phyloP scores from a whole-genome alignment of 1,140 invertebrate species.

The Drosophila setifemur region DNA sequence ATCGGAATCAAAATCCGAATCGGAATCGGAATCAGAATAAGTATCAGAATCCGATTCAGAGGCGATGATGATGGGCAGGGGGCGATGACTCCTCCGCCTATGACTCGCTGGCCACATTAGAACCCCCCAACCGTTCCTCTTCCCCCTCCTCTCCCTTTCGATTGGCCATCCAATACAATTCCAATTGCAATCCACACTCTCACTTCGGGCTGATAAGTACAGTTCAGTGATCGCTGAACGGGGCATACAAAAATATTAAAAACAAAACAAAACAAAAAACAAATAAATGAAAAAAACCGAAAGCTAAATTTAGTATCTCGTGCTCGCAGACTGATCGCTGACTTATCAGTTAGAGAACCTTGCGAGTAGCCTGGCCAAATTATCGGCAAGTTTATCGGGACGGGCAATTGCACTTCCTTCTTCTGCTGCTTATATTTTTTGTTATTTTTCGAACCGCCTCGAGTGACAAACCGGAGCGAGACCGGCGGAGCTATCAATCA shows the following conservation, averaged over 20 bases:
- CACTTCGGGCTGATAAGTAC: slow-evolving; percentile 13
- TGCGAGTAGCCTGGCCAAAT: too few relatives aligned
- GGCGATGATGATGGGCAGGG: not conserved
- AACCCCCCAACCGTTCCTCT: not conserved
- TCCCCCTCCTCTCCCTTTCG: too few relatives aligned
- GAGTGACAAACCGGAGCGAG: slow-evolving; percentile 22
- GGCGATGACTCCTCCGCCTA: not conserved
- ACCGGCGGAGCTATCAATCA: slow-evolving; percentile 39
- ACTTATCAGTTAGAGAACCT: slow-evolving; percentile 6
- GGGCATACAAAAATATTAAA: slow-evolving; percentile 4
- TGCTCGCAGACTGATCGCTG: slow-evolving; percentile 5
- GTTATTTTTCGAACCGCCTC: not conserved
- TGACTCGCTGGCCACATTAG: not conserved
- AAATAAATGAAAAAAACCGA: not conserved
- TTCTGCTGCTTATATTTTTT: not conserved
- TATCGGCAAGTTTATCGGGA: not conserved
- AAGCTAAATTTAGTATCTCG: slow-evolving; percentile 41
- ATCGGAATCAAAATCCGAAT: slow-evolving; percentile 5
- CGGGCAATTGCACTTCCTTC: too few relatives aligned
- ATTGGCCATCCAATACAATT: too few relatives aligned
- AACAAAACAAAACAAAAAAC: not conserved
- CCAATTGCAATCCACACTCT: not conserved
- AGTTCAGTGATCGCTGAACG: slow-evolving; percentile 32
- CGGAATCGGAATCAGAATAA: slow-evolving; percentile 5
- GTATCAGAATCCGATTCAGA: slow-evolving; percentile 15